These are phyloP conservation scores for Lepidonotus clava DNA, from an alignment of 2,888 invertebrate species.

Conservation along the genomic window DNA sequence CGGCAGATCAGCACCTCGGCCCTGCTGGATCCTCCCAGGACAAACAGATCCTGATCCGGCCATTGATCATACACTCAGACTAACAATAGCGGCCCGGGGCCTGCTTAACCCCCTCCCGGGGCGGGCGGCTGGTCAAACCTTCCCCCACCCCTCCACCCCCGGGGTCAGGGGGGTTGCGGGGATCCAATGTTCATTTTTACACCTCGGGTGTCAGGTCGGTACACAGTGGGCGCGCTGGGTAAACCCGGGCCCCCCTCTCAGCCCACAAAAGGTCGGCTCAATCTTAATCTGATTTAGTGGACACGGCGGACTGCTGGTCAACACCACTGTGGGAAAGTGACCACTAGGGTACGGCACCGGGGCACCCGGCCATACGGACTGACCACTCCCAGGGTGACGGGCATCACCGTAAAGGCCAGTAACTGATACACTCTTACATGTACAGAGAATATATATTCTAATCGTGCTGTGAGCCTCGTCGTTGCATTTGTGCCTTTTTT, in stretches of 20 bases:
- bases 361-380: too few species aligned
- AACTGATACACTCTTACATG: too few species aligned
- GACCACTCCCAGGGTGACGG: too few species aligned
- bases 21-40: neutral
- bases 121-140: neutral
- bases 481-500: too few species aligned
- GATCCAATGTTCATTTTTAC: slow-evolving; percentile 51
- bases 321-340: slow-evolving; percentile 5
- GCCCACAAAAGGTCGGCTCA: slow-evolving; percentile 25
- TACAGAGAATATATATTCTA: too few species aligned
- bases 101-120: slow-evolving; percentile 28
- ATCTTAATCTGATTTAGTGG: slow-evolving; percentile 41
- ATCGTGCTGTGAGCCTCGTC: too few species aligned
- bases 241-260: neutral
- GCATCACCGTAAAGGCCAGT: too few species aligned
- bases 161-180: slow-evolving; percentile 12
- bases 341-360: too few species aligned
- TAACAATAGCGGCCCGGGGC: neutral
- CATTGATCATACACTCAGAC: slow-evolving; percentile 49
- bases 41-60: slow-evolving; percentile 2
- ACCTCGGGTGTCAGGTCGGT: slow-evolving; percentile 34
- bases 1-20: neutral
- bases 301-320: neutral
- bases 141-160: neutral
- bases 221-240: neutral